Evolutionary conservation across 1,140 invertebrate genomes (phyloP).

Genomic region (Streblospio benedicti): DNA sequence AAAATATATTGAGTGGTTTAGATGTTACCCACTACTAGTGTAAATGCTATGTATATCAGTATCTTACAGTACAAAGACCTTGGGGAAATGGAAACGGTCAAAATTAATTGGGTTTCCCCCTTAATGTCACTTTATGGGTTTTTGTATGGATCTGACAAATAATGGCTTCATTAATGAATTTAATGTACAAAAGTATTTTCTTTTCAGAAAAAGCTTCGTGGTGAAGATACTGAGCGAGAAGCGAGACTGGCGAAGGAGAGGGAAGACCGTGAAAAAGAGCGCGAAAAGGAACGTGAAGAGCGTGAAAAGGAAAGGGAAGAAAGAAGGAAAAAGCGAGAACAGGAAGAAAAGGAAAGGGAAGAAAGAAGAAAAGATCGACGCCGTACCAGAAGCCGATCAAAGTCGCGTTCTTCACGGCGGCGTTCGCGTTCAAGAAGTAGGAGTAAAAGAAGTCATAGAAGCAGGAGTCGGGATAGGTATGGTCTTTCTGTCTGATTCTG

Average conservation of each 20-base stretch:
- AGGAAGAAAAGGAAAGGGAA: constrained; percentile 17
- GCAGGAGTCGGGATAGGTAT: too few relatives aligned
- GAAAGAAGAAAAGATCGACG: constrained; percentile 1
- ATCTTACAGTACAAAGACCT: not conserved
- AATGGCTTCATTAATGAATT: not conserved
- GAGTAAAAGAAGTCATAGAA: not conserved
- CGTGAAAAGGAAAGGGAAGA: constrained; percentile 19
- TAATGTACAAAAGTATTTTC: constrained; percentile 7
- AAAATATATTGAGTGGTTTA: too few relatives aligned
- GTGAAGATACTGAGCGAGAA: constrained; percentile 15
- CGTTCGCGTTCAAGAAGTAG: not conserved
- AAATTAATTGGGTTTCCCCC: not conserved
- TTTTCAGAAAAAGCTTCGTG: constrained; percentile 8
- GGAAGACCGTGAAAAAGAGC: constrained; percentile 24
- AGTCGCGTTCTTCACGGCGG: not conserved
- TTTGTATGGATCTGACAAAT: constrained; percentile 1
- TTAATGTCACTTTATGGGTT: constrained; percentile 1
- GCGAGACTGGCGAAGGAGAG: constrained; percentile 18
- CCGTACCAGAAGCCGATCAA: not conserved
- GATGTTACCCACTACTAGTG: too few relatives aligned
- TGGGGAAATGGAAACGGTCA: too few relatives aligned
- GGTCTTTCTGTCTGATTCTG: too few relatives aligned
- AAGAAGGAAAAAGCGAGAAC: constrained; percentile 13
- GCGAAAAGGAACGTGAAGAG: constrained; percentile 21
- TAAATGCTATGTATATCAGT: not conserved